These are phyloP conservation scores for Merluccius polli DNA, from an alignment of 2,797 vertebrate genomes.

Conservation along the genomic window DNA sequence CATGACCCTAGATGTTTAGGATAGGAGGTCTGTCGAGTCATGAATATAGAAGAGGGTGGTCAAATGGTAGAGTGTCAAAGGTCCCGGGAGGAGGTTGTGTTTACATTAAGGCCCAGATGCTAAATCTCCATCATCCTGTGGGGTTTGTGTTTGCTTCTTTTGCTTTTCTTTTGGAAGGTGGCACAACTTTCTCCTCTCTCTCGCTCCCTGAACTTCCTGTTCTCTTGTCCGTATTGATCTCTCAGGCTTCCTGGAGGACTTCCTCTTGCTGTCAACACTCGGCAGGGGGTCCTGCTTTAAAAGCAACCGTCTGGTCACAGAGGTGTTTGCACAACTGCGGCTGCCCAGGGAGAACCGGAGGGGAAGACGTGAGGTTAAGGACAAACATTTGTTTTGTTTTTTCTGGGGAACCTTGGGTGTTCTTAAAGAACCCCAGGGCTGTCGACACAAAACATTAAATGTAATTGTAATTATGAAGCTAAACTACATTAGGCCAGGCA, in stretches of 20 bases:
- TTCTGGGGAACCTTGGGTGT: neutral
- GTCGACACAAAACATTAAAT: neutral
- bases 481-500: neutral
- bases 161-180: constrained; percentile 33
- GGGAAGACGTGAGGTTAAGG: neutral
- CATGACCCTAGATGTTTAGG: constrained; percentile 6
- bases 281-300: constrained; percentile 27
- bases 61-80: constrained; percentile 22
- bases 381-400: neutral
- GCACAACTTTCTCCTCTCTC: constrained; percentile 9
- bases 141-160: constrained; percentile 10
- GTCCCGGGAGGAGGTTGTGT: constrained; percentile 28
- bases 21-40: constrained; percentile 8
- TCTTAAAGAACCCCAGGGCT: neutral
- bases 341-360: neutral
- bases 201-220: constrained; percentile 30
- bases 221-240: constrained; percentile 38
- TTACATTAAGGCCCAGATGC: constrained; percentile 33
- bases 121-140: constrained; percentile 31
- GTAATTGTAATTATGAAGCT: neutral
- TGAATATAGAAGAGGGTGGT: constrained; percentile 11
- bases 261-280: constrained; percentile 21
- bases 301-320: constrained; percentile 5
- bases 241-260: constrained; percentile 20
- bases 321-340: constrained; percentile 14